Base-by-base conservation (phyloP, 2,888 invertebrate species). In the Acleris holmiana region DNA sequence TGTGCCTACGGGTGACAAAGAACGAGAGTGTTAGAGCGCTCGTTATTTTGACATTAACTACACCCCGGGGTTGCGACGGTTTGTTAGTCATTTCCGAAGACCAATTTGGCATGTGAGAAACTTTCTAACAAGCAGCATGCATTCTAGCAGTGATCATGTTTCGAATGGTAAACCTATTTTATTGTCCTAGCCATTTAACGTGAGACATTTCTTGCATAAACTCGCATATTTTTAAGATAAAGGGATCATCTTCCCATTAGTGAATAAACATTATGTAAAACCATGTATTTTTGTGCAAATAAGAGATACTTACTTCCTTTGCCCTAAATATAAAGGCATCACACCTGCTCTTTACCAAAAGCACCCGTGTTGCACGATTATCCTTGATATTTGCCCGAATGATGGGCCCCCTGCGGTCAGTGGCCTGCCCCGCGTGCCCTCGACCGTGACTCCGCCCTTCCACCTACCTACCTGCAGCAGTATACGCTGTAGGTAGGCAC, bases 371-470 rank as follows among this genome's bases (percentile, higher is more conserved):
- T 17, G 21, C 7, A 10, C 25, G 23, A 40, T 48, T 64, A 64
- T 64, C 58, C 64, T 53, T 49, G 53, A 58, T 53, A 54, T 49
- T 47, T 51, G 57, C 48, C 58, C 41, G 48, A 64, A 64, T 59
- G 64, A 64, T 64, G 64, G 64, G 58, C 35, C 64, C 23, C 53
- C 53, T 41, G 71, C 73, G 76, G 83, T 77, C 78, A 77, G 71
- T 74, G 74, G 68, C 74, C 63, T 58, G 58, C 73, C 67, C 69
- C 69, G 62, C 65, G 67, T 71, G 77, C 75, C 74, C 75, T 73
- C 76, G 71, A 69, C 75, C 75, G 69, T 72, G 75, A 75, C 76
- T 73, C 70, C 70, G 60, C 66, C 58, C 66, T 49, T 47, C 63
- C 15, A 51, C 35, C 15, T 13, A 21, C 53, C 21, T 40, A 44